Percentiles rank a stretch among this genome's conserved stretches.
These are phyloP conservation scores for Sweltsa coloradensis DNA, from an alignment of 1,140 invertebrate species.

Conservation along the genomic window DNA sequence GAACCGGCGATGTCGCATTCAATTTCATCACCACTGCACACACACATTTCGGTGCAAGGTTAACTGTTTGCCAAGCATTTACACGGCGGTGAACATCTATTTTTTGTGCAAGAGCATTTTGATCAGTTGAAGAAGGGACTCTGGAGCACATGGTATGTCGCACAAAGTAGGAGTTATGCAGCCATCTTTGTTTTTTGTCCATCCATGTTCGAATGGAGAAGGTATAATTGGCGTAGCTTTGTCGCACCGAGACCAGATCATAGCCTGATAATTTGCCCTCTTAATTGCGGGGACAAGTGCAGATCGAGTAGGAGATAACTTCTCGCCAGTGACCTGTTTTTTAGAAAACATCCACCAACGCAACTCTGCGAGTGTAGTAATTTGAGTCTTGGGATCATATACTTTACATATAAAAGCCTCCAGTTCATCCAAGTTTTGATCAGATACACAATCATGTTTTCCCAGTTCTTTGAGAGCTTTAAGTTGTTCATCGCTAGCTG, in stretches of 20 bases:
- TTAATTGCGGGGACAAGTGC: conserved; percentile 2
- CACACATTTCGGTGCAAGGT: conserved; percentile 4
- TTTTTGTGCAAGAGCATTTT: neutral
- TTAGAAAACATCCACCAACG: conserved; percentile 9
- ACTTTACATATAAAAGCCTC: no score
- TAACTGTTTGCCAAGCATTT: conserved; percentile 9
- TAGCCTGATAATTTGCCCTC: conserved; percentile 2
- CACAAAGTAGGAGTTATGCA: neutral
- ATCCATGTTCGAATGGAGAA: conserved; percentile 4
- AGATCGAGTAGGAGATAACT: conserved; percentile 5
- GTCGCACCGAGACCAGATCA: conserved; percentile 4
- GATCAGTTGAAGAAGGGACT: conserved; percentile 5
- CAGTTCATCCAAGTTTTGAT: no score
- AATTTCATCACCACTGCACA: conserved; percentile 11
- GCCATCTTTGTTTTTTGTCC: neutral
- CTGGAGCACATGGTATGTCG: conserved; percentile 6
- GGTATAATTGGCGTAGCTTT: neutral
- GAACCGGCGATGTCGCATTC: neutral
- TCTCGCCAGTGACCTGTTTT: conserved; percentile 1
- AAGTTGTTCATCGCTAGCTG: no score
- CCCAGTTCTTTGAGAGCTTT: no score
- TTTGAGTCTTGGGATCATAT: neutral
- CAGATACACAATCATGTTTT: no score
- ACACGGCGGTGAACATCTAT: conserved; percentile 6
- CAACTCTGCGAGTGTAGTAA: conserved; percentile 3